Evolutionary conservation across 2,888 invertebrate species (phyloP).

Genomic region (Eudiplozoon nipponicum): DNA sequence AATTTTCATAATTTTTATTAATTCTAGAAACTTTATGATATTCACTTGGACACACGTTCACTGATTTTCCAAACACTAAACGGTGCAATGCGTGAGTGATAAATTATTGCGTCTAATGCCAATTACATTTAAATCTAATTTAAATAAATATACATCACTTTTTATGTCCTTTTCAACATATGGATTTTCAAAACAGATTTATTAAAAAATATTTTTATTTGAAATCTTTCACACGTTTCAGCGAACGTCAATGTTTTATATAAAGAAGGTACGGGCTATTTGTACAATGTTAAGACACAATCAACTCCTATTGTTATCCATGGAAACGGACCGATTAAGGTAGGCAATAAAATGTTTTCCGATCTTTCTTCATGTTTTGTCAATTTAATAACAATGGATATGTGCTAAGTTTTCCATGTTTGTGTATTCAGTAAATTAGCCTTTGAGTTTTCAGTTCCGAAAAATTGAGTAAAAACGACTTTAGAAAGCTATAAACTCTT

Average conservation of each 20-base stretch:
- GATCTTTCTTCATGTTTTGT: neutral
- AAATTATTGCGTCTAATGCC: neutral
- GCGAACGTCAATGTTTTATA: slow-evolving; percentile 43
- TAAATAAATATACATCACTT: too few species aligned
- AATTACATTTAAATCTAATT: too few species aligned
- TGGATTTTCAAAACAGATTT: too few species aligned
- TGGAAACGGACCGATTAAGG: slow-evolving; percentile 57
- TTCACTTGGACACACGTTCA: slow-evolving; percentile 54
- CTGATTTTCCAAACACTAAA: slow-evolving; percentile 70
- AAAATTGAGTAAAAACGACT: too few species aligned
- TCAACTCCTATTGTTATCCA: slow-evolving; percentile 54
- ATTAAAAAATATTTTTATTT: too few species aligned
- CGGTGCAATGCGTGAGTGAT: slow-evolving; percentile 43
- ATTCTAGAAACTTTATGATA: slow-evolving; percentile 34
- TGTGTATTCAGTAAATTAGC: too few species aligned
- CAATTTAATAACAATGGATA: too few species aligned
- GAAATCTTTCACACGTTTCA: too few species aligned
- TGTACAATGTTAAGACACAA: slow-evolving; percentile 41
- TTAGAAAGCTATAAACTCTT: too few species aligned
- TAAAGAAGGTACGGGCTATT: slow-evolving; percentile 33
- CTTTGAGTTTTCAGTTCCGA: too few species aligned
- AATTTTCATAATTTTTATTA: slow-evolving; percentile 8
- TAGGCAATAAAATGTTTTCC: slow-evolving; percentile 20
- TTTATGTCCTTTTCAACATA: too few species aligned
- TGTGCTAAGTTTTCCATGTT: too few species aligned